Conservation (phyloP, 2,888 invertebrate species). For the Pristionchus entomophagus region DNA sequence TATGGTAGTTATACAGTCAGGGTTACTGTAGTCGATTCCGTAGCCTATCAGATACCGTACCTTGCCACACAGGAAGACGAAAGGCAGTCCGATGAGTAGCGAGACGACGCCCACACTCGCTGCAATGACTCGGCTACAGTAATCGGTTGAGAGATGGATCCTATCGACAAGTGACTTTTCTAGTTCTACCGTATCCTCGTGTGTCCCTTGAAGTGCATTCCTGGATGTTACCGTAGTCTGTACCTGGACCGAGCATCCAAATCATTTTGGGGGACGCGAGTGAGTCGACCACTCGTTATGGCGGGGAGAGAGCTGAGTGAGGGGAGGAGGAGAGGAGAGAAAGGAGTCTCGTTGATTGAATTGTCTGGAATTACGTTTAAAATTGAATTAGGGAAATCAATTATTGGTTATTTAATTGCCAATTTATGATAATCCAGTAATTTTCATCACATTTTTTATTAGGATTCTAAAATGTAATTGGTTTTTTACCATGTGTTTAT, state of each 20-base stretch:
- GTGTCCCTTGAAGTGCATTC: neutral
- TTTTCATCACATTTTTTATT: no score
- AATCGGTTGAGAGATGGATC: neutral
- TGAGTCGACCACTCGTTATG: neutral
- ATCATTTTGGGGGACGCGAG: neutral
- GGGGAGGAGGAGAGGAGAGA: neutral
- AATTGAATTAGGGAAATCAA: no score
- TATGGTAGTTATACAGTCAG: no score
- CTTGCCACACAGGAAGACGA: neutral
- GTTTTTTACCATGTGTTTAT: no score
- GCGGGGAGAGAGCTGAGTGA: neutral
- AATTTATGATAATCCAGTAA: no score
- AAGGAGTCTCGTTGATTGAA: no score
- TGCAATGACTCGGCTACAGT: neutral
- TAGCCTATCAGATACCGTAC: neutral
- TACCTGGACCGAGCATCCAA: conserved; percentile 4
- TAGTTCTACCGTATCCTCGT: neutral
- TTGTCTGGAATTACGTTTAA: no score
- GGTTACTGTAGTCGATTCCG: neutral
- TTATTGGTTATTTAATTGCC: no score
- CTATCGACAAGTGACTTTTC: neutral
- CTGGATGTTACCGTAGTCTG: neutral
- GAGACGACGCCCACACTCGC: neutral
- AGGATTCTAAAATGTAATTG: no score
- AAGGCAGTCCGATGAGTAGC: neutral